Conservation (phyloP, 1,140 invertebrate genomes). For the Drosophila lacteicornis region DNA sequence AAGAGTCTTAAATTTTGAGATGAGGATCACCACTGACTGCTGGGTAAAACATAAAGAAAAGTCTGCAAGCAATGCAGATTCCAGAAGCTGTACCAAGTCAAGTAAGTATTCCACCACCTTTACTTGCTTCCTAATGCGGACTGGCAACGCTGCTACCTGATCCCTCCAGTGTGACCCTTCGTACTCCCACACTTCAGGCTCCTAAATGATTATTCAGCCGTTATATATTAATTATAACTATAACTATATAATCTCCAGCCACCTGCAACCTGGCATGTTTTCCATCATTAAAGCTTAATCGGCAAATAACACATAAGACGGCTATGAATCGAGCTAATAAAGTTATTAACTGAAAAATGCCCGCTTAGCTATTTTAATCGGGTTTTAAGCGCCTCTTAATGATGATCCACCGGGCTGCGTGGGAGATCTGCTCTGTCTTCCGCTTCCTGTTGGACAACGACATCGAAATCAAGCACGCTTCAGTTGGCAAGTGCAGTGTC, state of each 20-base stretch:
- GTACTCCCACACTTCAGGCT: background rate
- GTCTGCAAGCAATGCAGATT: no score
- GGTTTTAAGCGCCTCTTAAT: background rate
- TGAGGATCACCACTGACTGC: no score
- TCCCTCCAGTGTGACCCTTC: background rate
- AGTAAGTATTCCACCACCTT: background rate
- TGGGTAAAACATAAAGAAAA: no score
- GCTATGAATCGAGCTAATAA: background rate
- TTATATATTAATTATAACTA: background rate
- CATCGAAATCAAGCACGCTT: constrained; percentile 14
- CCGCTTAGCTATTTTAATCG: constrained; percentile 2
- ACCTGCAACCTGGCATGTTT: background rate
- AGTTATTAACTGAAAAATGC: constrained; percentile 13
- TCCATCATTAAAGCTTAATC: background rate
- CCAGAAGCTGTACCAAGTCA: no score
- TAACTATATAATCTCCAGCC: background rate
- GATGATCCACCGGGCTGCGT: constrained; percentile 2
- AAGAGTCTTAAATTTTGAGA: no score
- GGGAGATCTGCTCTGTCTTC: constrained; percentile 15
- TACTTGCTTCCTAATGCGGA: background rate
- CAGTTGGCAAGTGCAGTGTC: constrained; percentile 11
- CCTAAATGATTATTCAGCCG: background rate
- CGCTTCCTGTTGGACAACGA: constrained; percentile 14
- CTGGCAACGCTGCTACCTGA: background rate
- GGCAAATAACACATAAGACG: background rate